Evolutionary conservation across 2,888 invertebrate genomes (phyloP).

Genomic region (Leptinotarsa rubiginosa): DNA sequence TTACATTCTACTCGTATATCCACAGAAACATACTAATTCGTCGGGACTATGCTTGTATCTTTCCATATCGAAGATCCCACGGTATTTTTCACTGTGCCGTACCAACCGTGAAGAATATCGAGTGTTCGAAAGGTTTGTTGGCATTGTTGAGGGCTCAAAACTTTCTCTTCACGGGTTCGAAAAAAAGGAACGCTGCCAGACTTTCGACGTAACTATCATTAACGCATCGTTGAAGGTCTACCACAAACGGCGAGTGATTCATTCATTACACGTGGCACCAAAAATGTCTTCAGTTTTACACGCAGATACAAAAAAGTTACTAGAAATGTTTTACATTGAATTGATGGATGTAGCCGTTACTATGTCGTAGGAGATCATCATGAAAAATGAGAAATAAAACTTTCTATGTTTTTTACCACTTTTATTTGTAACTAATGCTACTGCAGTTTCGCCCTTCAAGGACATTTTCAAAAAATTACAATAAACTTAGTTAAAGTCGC

Average conservation of each 20-base stretch:
- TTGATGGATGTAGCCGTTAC: too few species aligned
- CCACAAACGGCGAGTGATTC: conserved; percentile 16
- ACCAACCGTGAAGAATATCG: conserved; percentile 25
- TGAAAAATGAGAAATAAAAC: too few species aligned
- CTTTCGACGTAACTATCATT: conserved; percentile 37
- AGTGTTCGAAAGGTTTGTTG: conserved; percentile 32
- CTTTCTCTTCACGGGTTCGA: conserved; percentile 36
- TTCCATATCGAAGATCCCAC: conserved; percentile 10
- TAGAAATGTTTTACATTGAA: background rate
- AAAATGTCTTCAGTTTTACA: conserved; percentile 2
- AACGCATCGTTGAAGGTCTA: conserved; percentile 28
- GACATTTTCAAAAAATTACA: too few species aligned
- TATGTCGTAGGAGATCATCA: too few species aligned
- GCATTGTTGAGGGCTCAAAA: conserved; percentile 35
- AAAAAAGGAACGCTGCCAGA: conserved; percentile 28
- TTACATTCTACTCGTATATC: background rate
- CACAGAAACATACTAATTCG: background rate
- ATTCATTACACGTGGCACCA: background rate
- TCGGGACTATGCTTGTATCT: background rate
- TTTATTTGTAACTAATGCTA: too few species aligned
- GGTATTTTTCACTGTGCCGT: conserved; percentile 4
- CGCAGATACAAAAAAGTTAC: background rate
- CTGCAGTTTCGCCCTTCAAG: too few species aligned
- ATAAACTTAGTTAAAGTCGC: too few species aligned
- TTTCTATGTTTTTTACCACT: too few species aligned